Conservation (phyloP, 2,113 vertebrate genomes). For the Tetrao urogallus region DNA sequence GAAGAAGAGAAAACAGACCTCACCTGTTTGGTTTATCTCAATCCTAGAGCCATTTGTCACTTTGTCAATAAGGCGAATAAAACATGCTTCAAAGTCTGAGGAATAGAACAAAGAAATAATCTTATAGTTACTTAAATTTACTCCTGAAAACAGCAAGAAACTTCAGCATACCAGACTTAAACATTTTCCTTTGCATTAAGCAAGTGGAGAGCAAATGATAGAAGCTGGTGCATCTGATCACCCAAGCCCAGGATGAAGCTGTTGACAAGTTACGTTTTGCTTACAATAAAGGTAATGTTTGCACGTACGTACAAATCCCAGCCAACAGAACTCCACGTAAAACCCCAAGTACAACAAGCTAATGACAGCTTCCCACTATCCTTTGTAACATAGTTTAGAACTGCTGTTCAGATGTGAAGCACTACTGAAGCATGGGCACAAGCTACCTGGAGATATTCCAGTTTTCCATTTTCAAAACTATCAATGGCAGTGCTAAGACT, state of each 20-base stretch:
- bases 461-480: neutral
- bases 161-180: neutral
- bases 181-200: neutral
- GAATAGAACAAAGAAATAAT: neutral
- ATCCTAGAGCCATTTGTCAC: conserved; percentile 95
- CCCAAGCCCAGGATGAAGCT: neutral
- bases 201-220: neutral
- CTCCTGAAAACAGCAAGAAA: neutral
- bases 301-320: neutral
- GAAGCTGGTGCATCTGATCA: neutral
- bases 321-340: neutral
- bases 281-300: neutral
- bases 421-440: neutral
- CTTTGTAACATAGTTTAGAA: neutral
- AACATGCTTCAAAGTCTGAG: conserved; percentile 96
- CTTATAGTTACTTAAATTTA: neutral
- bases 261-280: neutral
- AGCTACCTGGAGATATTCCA: neutral
- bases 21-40: conserved; percentile 98
- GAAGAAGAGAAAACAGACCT: conserved; percentile 16
- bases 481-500: neutral
- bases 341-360: neutral
- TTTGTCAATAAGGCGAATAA: conserved; percentile 95
- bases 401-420: neutral
- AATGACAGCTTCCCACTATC: neutral